Evolutionary conservation across 2,797 vertebrate genomes (phyloP).

Genomic region (Esox masquinongy): DNA sequence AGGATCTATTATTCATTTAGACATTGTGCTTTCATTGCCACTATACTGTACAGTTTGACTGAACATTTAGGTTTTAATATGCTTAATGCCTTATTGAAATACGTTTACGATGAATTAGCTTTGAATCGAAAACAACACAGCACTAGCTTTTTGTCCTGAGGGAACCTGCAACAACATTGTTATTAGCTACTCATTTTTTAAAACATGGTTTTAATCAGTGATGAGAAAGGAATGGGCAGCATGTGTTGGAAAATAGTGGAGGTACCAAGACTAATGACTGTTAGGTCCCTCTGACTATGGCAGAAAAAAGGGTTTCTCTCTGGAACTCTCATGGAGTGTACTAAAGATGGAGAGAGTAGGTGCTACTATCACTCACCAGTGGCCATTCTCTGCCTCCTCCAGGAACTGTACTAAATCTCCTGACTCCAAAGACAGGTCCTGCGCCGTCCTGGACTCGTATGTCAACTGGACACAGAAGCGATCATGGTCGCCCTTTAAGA

Average conservation of each 20-base stretch:
- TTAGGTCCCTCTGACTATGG: neutral
- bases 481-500: conserved; percentile 66
- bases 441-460: conserved; percentile 72
- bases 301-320: neutral
- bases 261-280: neutral
- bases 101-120: conserved; percentile 47
- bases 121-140: conserved; percentile 49
- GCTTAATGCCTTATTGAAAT: conserved; percentile 24
- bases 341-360: neutral
- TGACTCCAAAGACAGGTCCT: conserved; percentile 72
- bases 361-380: conserved; percentile 72
- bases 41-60: conserved; percentile 46
- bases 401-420: conserved; percentile 82
- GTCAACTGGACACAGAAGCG: conserved; percentile 82
- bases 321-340: neutral
- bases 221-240: neutral
- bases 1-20: conserved; percentile 62
- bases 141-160: conserved; percentile 46
- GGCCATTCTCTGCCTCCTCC: conserved; percentile 80
- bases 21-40: conserved; percentile 41
- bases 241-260: neutral
- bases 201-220: neutral
- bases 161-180: neutral
- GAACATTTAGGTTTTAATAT: conserved; percentile 39
- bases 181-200: neutral